Evolutionary conservation across 2,113 vertebrate genomes (phyloP).

Genomic region (Neogale vison): DNA sequence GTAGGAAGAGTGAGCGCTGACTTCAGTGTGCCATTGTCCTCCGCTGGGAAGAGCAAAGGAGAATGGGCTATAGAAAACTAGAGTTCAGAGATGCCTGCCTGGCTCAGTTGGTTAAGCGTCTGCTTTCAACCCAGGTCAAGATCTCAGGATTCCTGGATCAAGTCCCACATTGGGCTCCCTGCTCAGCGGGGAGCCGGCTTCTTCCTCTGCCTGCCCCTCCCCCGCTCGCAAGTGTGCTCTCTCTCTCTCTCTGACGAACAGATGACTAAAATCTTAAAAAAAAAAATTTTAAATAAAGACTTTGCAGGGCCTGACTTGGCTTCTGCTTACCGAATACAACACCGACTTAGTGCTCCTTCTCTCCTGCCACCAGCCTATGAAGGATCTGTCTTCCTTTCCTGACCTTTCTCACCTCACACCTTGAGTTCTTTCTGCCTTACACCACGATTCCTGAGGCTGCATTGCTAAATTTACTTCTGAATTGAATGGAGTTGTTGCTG

Average conservation of each 20-base stretch:
- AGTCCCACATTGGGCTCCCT: too few relatives aligned
- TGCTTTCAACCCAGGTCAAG: too few relatives aligned
- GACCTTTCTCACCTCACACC: background rate
- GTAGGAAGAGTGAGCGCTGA: conserved; percentile 83
- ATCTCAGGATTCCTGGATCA: too few relatives aligned
- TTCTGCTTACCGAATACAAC: background rate
- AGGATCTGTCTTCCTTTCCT: background rate
- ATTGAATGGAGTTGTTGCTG: background rate
- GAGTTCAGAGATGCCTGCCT: conserved; percentile 81
- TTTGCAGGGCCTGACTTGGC: background rate
- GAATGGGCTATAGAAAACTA: conserved; percentile 94
- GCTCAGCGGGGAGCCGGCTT: too few relatives aligned
- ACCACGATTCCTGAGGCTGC: too few relatives aligned
- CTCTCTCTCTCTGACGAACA: too few relatives aligned
- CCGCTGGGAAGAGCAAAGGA: conserved; percentile 93
- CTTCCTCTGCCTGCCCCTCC: too few relatives aligned
- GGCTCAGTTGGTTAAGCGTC: too few relatives aligned
- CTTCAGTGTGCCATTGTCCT: conserved; percentile 87
- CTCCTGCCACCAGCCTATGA: background rate
- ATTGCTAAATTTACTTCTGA: background rate
- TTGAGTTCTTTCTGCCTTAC: background rate
- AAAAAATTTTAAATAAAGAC: too few relatives aligned
- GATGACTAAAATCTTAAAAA: too few relatives aligned
- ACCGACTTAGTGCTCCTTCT: background rate
- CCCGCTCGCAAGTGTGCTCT: too few relatives aligned